Evolutionary conservation across 2,113 vertebrate genomes (phyloP), one percentile per base, ranked within the genome.

Genomic region (Procavia capensis): DNA sequence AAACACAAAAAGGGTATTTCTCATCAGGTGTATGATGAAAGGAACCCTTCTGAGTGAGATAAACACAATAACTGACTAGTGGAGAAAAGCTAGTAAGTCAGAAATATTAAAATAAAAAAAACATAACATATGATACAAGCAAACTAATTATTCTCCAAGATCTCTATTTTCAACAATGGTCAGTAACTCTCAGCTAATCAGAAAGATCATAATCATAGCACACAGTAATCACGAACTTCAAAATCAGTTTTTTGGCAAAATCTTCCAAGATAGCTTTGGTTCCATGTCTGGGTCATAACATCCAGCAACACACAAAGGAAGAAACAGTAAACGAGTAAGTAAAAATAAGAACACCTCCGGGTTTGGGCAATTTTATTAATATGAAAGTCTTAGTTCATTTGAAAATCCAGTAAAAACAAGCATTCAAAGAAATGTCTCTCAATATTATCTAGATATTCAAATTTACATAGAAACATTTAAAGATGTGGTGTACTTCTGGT

Each of bases 311-410:
- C 6, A 84, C 10, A 9, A 41, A 81, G 76, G 64, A 90, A n/a
- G 20, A 3, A 63, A 85, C 13, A 45, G 9, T 9, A 80, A 89
- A 31, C 22, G 39, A 59, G 50, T 54, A 13, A 54, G 17, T 39
- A 45, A 29, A 4, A 19, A 41, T 41, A 16, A 29, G 3, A 45
- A 79, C 20, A 22, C 0, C 29, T 86, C 68, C 54, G 75, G 17
- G 95, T 83, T 47, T 86, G n/a, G 68, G 6, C 50, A 34, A 74
- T 91, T 93, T 64, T 96, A 39, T 63, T 78, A 81, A n/a, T 39
- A 74, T 89, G 63, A 85, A 74, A 54, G 63, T 36, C 9, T 16
- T 54, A 57, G 64, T 70, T 95, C 68, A 64, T 19, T 91, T 72
- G 36, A 94, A 25, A 83, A 93, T 75, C 13, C 19, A 88, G 63